phyloP scores from a whole-genome alignment of 2,888 invertebrate species.

The Ypsolopha sequella region DNA sequence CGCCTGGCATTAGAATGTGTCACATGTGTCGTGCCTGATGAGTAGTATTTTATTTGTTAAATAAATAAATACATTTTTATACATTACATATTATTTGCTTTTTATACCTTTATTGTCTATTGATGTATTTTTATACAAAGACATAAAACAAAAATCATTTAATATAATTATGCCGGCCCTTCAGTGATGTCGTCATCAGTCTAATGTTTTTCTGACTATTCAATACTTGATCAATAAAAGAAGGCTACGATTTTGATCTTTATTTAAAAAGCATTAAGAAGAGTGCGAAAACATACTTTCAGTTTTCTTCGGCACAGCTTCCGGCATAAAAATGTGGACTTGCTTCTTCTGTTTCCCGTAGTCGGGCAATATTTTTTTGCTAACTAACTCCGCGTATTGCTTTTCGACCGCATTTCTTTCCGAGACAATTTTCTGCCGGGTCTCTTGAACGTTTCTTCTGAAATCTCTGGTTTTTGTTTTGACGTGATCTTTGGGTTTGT shows the following conservation, averaged over 20 bases:
- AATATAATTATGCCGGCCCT: too few relatives aligned
- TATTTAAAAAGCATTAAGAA: conserved; percentile 9
- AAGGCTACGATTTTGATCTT: conserved; percentile 3
- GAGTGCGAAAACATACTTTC: conserved; percentile 46
- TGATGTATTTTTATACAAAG: too few relatives aligned
- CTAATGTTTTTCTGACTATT: too few relatives aligned
- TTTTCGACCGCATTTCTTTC: conserved; percentile 50
- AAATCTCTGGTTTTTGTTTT: conserved; percentile 37
- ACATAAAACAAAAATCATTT: too few relatives aligned
- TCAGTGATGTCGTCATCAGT: too few relatives aligned
- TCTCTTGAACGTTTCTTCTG: conserved; percentile 37
- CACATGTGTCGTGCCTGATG: too few relatives aligned
- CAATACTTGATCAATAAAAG: not conserved
- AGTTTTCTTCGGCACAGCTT: conserved; percentile 67
- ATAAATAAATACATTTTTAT: too few relatives aligned
- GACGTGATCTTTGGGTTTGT: conserved; percentile 32
- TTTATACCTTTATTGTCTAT: too few relatives aligned
- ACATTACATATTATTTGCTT: too few relatives aligned
- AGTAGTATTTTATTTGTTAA: too few relatives aligned
- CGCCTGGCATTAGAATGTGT: too few relatives aligned
- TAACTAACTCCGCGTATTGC: conserved; percentile 54
- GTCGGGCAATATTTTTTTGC: conserved; percentile 53
- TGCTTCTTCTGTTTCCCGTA: conserved; percentile 68
- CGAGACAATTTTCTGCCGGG: conserved; percentile 45
- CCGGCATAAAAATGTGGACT: conserved; percentile 81